Base-by-base conservation (phyloP, 2,888 invertebrate species). In the Meteorus colon region DNA sequence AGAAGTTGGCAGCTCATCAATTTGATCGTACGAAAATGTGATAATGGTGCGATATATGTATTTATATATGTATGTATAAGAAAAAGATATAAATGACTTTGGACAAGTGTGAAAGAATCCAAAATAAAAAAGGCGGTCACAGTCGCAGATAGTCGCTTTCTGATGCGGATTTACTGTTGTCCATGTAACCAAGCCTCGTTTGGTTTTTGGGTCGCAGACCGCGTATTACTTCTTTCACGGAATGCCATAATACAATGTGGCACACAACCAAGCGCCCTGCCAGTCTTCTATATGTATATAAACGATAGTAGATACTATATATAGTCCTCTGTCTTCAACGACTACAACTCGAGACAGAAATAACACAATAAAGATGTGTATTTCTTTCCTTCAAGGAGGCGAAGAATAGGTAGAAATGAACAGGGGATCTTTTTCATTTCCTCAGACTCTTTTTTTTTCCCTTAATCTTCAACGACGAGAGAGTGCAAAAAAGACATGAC, bases 171-270 rank as follows among this genome's bases (percentile, higher is more conserved):
- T 48, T n/a, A 48, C n/a, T 48, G 48, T 48, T 41, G n/a, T 48
- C n/a, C 16, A 48, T n/a, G 34, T 19, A 31, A 19, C 41, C 12
- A 34, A n/a, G 27, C 24, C 51, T 48, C 48, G 66, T 62, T 74
- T 60, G 16, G 48, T 78, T 78, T 78, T 77, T 74, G 72, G 74
- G 74, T 76, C 73, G 73, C 67, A 34, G 45, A 41, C 2, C 48
- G 48, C 60, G 66, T 24, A n/a, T 51, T 59, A 48, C 59, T 29
- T 73, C 41, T 55, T 70, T 62, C 63, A 37, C n/a, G 37, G 48
- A 71, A 76, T 74, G 19, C 68, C 55, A 68, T 65, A 24, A 19
- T 4, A 24, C 41, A 65, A 75, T 74, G 73, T 63, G 51, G 70
- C 24, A 60, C 31, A 63, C 16, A 73, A 68, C 63, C 72, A 75